A percentile compares a stretch with the other conserved stretches of the same genome.
Conservation (phyloP, 2,888 invertebrate genomes). For the Drosophila neotestacea region DNA sequence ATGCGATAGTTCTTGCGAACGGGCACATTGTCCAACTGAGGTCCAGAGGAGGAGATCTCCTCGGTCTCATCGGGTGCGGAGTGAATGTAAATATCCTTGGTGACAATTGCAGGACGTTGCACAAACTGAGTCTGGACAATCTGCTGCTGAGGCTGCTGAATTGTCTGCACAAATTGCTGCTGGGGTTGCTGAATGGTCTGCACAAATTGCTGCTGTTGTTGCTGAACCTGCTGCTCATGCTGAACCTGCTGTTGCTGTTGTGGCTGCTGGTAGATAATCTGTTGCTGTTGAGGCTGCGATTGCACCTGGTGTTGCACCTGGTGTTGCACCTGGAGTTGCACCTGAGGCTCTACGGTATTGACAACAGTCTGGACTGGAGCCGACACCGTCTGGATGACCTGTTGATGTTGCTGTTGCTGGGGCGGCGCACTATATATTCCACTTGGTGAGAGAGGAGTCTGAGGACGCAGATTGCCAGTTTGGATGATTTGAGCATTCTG, state of each 20-base stretch:
- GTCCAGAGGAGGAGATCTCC: conserved; percentile 57
- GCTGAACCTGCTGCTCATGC: neutral
- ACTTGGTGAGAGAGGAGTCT: conserved; percentile 58
- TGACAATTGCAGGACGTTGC: conserved; percentile 78
- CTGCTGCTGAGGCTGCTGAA: conserved; percentile 54
- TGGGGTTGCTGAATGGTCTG: conserved; percentile 34
- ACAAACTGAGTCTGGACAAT: conserved; percentile 61
- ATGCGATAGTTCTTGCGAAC: conserved; percentile 84
- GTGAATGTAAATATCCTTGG: conserved; percentile 83
- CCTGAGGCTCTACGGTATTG: conserved; percentile 33
- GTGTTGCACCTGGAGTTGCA: conserved; percentile 41
- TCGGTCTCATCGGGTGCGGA: conserved; percentile 83
- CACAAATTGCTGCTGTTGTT: conserved; percentile 37
- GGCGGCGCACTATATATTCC: conserved; percentile 64
- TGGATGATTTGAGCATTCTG: conserved; percentile 45
- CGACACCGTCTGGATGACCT: conserved; percentile 29
- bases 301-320: conserved; percentile 38
- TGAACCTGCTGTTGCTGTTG: neutral
- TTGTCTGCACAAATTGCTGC: conserved; percentile 37
- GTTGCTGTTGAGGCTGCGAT: conserved; percentile 46
- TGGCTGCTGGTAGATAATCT: conserved; percentile 35
- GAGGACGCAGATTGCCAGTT: conserved; percentile 68
- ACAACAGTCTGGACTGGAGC: conserved; percentile 35
- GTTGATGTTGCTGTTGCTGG: conserved; percentile 51
- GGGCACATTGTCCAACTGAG: conserved; percentile 69